These are phyloP conservation scores for Eumaeus atala DNA, from an alignment of 1,140 invertebrate genomes.

Conservation along the genomic window DNA sequence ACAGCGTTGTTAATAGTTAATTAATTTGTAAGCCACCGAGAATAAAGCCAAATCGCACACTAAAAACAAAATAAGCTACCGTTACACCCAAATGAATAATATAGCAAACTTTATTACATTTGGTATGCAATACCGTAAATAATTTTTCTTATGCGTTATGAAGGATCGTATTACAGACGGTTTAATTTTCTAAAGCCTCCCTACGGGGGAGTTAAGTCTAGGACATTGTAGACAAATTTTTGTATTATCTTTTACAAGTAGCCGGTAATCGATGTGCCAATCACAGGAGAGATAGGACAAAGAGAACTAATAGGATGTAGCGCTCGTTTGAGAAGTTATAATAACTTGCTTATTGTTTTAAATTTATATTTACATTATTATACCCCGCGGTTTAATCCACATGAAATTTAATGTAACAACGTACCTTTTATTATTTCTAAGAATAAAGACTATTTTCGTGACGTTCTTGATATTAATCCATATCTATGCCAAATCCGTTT, in stretches of 20 bases:
- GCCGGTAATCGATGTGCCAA: slow-evolving; percentile 69
- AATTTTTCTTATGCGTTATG: slow-evolving; percentile 48
- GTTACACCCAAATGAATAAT: no score
- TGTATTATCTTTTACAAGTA: slow-evolving; percentile 57
- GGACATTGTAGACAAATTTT: slow-evolving; percentile 65
- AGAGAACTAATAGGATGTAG: slow-evolving; percentile 47
- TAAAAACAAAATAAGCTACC: no score
- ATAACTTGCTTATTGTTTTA: no score
- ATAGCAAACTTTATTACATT: slow-evolving; percentile 33
- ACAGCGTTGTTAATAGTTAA: no score
- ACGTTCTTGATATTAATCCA: no score
- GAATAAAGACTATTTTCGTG: no score
- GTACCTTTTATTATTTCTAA: no score
- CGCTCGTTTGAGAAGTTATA: not conserved
- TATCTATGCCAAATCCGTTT: no score
- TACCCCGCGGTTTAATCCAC: no score
- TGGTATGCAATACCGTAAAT: slow-evolving; percentile 36
- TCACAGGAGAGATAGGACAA: slow-evolving; percentile 52
- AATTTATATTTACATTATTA: no score
- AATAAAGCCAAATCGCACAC: not conserved
- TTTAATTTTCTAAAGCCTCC: slow-evolving; percentile 58
- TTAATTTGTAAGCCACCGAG: not conserved
- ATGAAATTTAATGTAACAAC: no score
- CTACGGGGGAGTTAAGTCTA: slow-evolving; percentile 62
- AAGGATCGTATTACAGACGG: slow-evolving; percentile 50